Percentiles rank a stretch among this genome's conserved stretches.
Conservation (phyloP, 2,113 vertebrate genomes). For the Nothocercus nigrocapillus region DNA sequence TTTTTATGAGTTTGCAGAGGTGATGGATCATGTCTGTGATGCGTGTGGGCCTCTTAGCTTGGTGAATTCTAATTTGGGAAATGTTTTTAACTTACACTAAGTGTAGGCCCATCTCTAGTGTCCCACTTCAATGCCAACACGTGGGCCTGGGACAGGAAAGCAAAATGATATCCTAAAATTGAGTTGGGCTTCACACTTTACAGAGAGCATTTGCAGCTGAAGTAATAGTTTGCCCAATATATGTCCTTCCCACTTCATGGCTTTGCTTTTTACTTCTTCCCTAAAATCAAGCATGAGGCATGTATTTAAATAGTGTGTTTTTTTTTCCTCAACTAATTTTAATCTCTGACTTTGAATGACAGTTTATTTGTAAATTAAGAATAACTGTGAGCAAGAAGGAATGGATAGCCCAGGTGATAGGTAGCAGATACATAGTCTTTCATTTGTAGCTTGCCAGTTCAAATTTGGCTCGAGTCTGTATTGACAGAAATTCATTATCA, state of each 20-base stretch:
- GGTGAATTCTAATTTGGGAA: background rate
- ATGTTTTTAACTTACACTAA: background rate
- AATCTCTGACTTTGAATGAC: constrained; percentile 51
- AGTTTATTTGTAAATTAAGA: constrained; percentile 69
- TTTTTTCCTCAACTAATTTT: constrained; percentile 9
- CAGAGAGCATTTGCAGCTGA: background rate
- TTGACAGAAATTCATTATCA: constrained; percentile 73
- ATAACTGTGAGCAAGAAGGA: constrained; percentile 40
- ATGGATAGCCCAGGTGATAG: constrained; percentile 67
- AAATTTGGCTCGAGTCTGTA: constrained; percentile 56
- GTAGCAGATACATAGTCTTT: constrained; percentile 52
- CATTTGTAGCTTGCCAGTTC: constrained; percentile 68
- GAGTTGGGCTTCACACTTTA: background rate
- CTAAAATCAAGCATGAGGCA: background rate
- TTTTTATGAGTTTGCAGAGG: background rate
- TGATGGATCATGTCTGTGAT: background rate
- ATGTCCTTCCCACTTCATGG: background rate
- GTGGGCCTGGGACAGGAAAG: background rate
- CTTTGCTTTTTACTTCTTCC: background rate
- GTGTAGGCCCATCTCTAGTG: background rate
- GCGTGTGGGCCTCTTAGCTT: background rate
- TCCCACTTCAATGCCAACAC: background rate
- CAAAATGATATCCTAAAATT: background rate
- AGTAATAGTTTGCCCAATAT: background rate
- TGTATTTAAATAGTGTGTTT: constrained; percentile 17